Percentiles rank a stretch among this genome's conserved stretches.
Conservation (phyloP, 2,113 vertebrate species). For the Danio rerio region GRCz12tu NC_133179.1:12536001-12536500, state of each 20-base stretch:
- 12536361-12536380: too few relatives aligned
- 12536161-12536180: not conserved
- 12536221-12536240: slow-evolving; percentile 2
- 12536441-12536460: too few relatives aligned
- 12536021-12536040: slow-evolving; percentile 9
- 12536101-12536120: slow-evolving; percentile 32
- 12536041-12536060: slow-evolving; percentile 8
- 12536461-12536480: too few relatives aligned
- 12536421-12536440: too few relatives aligned
- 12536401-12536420: too few relatives aligned
- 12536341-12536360: not conserved
- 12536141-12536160: not conserved
- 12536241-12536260: not conserved
- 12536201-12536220: slow-evolving; percentile 26
- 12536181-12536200: slow-evolving; percentile 18
- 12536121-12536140: slow-evolving; percentile 19
- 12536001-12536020: not conserved
- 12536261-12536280: not conserved
- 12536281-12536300: not conserved
- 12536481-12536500: too few relatives aligned
- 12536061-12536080: slow-evolving; percentile 45
- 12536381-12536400: too few relatives aligned
- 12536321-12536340: not conserved
- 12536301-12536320: not conserved
- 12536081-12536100: slow-evolving; percentile 53